These are phyloP conservation scores for Candidula unifasciata DNA, from an alignment of 2,888 invertebrate species.

Conservation along the genomic window DNA sequence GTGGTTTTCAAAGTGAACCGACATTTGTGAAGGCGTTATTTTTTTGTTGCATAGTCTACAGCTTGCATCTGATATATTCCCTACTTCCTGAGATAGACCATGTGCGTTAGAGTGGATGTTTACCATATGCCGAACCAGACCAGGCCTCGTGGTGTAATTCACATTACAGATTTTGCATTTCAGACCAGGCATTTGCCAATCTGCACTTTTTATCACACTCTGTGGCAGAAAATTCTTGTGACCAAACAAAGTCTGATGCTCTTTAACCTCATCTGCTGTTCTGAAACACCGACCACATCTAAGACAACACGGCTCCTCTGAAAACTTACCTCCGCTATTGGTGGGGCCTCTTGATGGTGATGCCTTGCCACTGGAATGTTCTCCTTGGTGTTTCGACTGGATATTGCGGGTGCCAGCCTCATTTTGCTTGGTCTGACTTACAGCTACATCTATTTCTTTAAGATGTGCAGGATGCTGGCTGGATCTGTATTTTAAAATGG, in stretches of 20 bases:
- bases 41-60: neutral
- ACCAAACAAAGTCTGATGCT: neutral
- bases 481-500: constrained; percentile 13
- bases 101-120: neutral
- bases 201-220: neutral
- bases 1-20: constrained; percentile 5
- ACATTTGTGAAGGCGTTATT: neutral
- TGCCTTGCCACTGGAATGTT: neutral
- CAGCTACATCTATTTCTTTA: neutral
- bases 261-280: neutral
- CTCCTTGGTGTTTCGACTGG: neutral
- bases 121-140: neutral
- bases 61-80: neutral
- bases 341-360: neutral
- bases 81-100: neutral
- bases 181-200: neutral
- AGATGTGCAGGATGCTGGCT: neutral
- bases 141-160: neutral
- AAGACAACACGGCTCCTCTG: neutral
- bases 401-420: neutral
- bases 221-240: neutral
- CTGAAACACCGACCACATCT: neutral
- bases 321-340: neutral
- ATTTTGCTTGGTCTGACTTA: neutral
- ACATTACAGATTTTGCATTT: constrained; percentile 19